Base-by-base conservation (phyloP, 2,888 invertebrate genomes). In the Ichneumon xanthorius region DNA sequence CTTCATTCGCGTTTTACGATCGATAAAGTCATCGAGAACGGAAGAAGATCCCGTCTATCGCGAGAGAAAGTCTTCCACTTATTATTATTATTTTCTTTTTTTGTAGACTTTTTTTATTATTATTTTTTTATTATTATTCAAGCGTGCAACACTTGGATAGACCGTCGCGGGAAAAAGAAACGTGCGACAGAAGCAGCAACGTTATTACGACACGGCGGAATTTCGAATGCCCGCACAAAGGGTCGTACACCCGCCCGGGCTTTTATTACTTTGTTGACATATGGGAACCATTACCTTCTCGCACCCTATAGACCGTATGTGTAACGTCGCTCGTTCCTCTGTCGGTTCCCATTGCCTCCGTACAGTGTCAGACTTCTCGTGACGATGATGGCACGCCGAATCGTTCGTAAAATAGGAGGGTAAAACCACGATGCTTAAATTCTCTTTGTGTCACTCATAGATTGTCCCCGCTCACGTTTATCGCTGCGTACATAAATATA, bases 191-290 rank as follows among this genome's bases (percentile, higher is more conserved):
- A 30, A 22, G 33, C 63, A 9, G 58, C 70, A 70, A 45, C 71
- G 63, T 75, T 82, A 73, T 87, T 88, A 88, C 85, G 85, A 78
- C 82, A 86, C 78, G 71, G 75, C 48, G 58, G 58, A 88, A 87
- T 90, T 89, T 85, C 80, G 71, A 68, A 79, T 77, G 75, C 78
- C 70, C 68, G 76, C 79, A 63, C 70, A 48, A 16, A 48, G 75
- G 58, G n/a, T 30, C 63, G 63, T 16, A 55, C 58, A 67, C 40
- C 70, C 70, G 73, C 22, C 70, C 68, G 82, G 71, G 63, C 84
- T 87, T 90, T 89, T 89, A 89, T 91, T 88, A 86, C 87, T 67
- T 73, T 88, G 88, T 89, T 89, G 89, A 90, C 91, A 90, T 88
- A 88, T 90, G 88, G 87, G 85, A 79, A 80, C 88, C 86, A 87